A percentile compares a stretch with the other conserved stretches of the same genome.
Conservation (phyloP, 2,888 invertebrate species). For the Hypomecis atomaria region DNA sequence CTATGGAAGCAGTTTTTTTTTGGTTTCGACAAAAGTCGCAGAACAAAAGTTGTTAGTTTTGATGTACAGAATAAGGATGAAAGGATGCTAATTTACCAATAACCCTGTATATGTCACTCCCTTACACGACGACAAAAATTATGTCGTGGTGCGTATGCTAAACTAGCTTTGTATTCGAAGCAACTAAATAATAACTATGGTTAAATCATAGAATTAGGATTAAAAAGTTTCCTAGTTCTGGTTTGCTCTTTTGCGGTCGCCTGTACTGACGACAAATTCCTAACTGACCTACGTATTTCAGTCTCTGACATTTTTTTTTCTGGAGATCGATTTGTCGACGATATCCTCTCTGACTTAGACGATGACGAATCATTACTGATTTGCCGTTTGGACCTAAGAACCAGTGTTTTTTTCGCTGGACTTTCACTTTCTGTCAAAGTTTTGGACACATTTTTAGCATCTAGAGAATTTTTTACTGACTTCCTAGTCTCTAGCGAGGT, state of each 20-base stretch:
- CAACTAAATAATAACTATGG: too few relatives aligned
- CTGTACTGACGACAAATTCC: neutral
- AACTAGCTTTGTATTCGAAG: too few relatives aligned
- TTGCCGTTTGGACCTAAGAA: neutral
- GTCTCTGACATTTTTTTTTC: neutral
- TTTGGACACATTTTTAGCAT: neutral
- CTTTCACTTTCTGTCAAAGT: neutral
- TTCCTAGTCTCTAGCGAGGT: neutral
- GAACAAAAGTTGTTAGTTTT: too few relatives aligned
- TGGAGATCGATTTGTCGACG: neutral
- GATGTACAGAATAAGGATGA: too few relatives aligned
- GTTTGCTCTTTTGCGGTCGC: neutral
- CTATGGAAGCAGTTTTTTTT: too few relatives aligned
- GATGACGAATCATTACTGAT: neutral
- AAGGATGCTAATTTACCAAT: too few relatives aligned
- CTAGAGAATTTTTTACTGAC: neutral
- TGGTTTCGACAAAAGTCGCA: too few relatives aligned
- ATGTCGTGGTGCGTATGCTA: too few relatives aligned
- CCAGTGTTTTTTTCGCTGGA: neutral
- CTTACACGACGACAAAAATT: too few relatives aligned
- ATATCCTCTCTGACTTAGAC: neutral
- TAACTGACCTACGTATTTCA: neutral
- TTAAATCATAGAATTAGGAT: conserved; percentile 2
- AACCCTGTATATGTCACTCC: too few relatives aligned
- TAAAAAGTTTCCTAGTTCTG: conserved; percentile 2